phyloP scores from a whole-genome alignment of 1,140 invertebrate species.

The Papilio glaucus region DNA sequence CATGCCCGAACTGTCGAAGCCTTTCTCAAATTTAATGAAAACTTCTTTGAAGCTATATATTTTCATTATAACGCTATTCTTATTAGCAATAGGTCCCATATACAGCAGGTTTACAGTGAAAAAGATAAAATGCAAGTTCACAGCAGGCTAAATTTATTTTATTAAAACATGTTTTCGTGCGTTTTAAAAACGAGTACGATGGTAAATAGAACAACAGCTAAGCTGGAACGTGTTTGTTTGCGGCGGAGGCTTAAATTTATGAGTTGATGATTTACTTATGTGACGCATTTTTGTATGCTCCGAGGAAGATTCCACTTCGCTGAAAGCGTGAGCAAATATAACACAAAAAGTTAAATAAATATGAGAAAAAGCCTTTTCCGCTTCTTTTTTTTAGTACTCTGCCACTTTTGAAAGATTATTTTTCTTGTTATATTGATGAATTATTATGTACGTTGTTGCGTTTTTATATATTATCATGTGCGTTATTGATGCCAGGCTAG shows the following conservation, averaged over 20 bases:
- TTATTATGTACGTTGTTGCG: not conserved
- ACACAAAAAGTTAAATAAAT: constrained; percentile 13
- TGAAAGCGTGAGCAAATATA: constrained; percentile 14
- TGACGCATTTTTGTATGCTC: constrained; percentile 21
- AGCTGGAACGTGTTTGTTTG: constrained; percentile 21
- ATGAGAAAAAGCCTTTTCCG: not conserved
- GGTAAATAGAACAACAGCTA: constrained; percentile 10
- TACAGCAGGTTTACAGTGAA: too few species aligned
- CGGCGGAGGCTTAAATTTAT: constrained; percentile 16
- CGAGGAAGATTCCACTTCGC: constrained; percentile 18
- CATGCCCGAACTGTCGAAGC: too few species aligned
- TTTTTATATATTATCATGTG: too few species aligned
- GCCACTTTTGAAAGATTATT: not conserved
- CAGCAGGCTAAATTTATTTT: not conserved
- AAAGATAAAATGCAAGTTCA: not conserved
- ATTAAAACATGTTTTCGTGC: not conserved
- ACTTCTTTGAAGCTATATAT: too few species aligned
- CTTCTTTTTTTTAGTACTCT: not conserved
- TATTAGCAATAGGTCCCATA: too few species aligned
- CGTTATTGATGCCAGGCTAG: too few species aligned
- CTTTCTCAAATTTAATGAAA: too few species aligned
- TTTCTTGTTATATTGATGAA: not conserved
- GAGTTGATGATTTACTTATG: constrained; percentile 27
- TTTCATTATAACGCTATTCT: too few species aligned
- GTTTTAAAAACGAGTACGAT: constrained; percentile 15